These are phyloP conservation scores for Prinia subflava DNA, from an alignment of 2,113 vertebrate genomes.

Conservation along the genomic window DNA sequence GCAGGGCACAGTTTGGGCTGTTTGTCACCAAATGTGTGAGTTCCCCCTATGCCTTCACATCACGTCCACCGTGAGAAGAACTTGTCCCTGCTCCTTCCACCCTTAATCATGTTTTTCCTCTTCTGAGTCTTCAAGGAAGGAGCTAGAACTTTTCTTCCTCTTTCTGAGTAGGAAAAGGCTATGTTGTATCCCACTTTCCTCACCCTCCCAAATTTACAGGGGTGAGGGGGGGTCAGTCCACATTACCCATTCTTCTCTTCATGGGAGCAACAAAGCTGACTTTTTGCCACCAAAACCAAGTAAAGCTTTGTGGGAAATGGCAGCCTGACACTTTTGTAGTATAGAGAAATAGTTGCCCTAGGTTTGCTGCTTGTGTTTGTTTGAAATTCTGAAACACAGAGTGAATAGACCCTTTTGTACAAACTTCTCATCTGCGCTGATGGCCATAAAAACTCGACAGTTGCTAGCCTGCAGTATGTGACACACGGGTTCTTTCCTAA, in stretches of 20 bases:
- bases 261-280: background rate
- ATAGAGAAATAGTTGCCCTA: slow-evolving; percentile 26
- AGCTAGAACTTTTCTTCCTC: background rate
- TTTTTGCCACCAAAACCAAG: background rate
- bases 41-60: background rate
- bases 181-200: background rate
- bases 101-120: background rate
- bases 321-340: slow-evolving; percentile 4
- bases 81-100: background rate
- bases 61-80: background rate
- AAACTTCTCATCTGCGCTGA: slow-evolving; percentile 38
- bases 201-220: background rate
- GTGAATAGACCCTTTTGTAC: slow-evolving; percentile 58
- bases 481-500: slow-evolving; percentile 29
- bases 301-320: slow-evolving; percentile 34
- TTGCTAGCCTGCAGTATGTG: slow-evolving; percentile 62
- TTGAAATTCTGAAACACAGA: slow-evolving; percentile 31
- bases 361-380: slow-evolving; percentile 34
- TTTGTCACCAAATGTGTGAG: background rate
- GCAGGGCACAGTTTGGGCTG: background rate
- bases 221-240: background rate
- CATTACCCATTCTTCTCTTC: background rate
- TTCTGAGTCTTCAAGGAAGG: background rate
- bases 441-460: slow-evolving; percentile 58
- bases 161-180: background rate